Conservation (phyloP, 2,113 vertebrate species). For the Grus americana region DNA sequence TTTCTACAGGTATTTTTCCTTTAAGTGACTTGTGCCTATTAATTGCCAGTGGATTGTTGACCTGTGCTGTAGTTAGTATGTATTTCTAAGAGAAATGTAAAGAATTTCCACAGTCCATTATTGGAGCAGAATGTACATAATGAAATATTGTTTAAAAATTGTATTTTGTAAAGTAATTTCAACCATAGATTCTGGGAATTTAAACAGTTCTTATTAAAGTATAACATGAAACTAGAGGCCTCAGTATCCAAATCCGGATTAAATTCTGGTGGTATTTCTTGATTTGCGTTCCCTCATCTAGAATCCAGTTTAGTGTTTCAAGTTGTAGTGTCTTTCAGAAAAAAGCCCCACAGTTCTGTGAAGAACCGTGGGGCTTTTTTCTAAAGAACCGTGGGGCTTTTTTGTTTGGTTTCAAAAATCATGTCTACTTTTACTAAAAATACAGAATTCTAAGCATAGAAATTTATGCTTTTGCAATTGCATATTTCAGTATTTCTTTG, state of each 20-base stretch:
- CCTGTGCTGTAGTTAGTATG: constrained; percentile 18
- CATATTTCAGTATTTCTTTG: not conserved
- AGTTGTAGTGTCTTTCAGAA: not conserved
- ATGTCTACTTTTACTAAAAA: not conserved
- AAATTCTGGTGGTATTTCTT: not conserved
- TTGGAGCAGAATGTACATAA: constrained; percentile 35
- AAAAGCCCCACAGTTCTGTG: not conserved
- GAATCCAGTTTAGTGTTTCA: not conserved
- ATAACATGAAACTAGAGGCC: not conserved
- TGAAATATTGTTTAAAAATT: not conserved
- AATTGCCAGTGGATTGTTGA: not conserved
- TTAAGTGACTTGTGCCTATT: not conserved
- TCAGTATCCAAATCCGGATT: not conserved
- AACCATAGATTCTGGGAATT: not conserved
- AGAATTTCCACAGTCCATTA: not conserved
- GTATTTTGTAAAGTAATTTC: constrained; percentile 29
- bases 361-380: not conserved
- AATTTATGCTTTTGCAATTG: not conserved
- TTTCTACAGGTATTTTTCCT: not conserved
- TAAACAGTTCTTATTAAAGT: constrained; percentile 13
- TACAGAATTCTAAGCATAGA: not conserved
- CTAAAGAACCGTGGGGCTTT: not conserved
- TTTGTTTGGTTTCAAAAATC: not conserved
- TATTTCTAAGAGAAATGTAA: constrained; percentile 48
- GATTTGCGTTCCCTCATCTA: not conserved